Evolutionary conservation across 2,113 vertebrate genomes (phyloP), one percentile per base, ranked within the genome.

Genomic region (Cryptomyrus ogoouensis): DNA sequence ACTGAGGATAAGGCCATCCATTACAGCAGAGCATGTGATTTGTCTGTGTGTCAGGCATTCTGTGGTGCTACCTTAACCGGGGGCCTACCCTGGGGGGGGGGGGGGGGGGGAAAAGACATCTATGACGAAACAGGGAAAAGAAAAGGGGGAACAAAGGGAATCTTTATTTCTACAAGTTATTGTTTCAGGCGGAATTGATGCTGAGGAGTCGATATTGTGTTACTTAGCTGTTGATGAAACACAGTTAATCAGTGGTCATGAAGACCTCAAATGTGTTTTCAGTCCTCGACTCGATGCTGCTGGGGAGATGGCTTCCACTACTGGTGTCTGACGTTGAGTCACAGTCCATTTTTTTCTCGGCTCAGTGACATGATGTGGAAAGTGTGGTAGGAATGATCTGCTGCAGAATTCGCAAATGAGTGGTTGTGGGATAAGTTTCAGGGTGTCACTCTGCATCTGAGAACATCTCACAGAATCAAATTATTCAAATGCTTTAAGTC

Each of bases 141-240:
- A 47, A 58, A 62, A 21, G 52, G 62, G 80, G 27, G 56, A 84
- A 58, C 89, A 58, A 58, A 62, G 44, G 52, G 44, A 62, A 58
- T 85, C 77, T 83, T 56, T 52, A 89, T 89, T 89, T 83, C 49
- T 83, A 83, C 47, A 44, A 83, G 88, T 19, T 83, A 89, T 56
- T 89, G 49, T 84, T 83, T 31, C 31, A 62, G 89, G 44, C 77
- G 46, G 53, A 62, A 89, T 89, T 52, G 12, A 85, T 89, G 52
- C 24, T 31, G 35, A 35, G 35, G 74, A 80, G 49, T 39, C 9
- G 66, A 89, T 89, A 74, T 56, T 27, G 74, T 15, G 53, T 35
- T 10, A 46, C 35, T 21, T 13, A 50, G 77, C n/a, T 47, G 74
- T 31, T 84, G 35, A 56, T 24, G 39, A 80, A 89, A 84, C 9